A percentile compares a stretch with the other conserved stretches of the same genome.
phyloP scores from a whole-genome alignment of 2,888 invertebrate species.

The Eupithecia insigniata region DNA sequence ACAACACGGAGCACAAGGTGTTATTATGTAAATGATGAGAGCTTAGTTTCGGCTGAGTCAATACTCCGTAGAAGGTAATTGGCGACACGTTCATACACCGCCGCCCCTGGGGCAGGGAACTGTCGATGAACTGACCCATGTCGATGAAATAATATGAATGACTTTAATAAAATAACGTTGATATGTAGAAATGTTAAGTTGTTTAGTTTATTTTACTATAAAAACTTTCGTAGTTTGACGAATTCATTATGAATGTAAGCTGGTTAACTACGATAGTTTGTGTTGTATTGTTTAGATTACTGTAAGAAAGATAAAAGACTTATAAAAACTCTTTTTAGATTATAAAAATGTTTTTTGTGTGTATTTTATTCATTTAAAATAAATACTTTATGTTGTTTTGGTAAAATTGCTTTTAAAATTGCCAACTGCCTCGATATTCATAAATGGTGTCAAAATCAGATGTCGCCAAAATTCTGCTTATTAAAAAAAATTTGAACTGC shows the following conservation, averaged over 20 bases:
- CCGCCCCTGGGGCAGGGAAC: conserved; percentile 53
- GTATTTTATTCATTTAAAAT: neutral
- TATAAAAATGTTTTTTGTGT: neutral
- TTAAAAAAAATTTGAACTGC: too few species aligned
- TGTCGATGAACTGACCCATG: conserved; percentile 59
- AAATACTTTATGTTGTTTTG: neutral
- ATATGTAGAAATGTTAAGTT: neutral
- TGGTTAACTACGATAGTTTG: too few species aligned
- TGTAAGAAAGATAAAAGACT: neutral
- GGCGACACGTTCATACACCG: conserved; percentile 72
- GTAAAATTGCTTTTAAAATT: neutral
- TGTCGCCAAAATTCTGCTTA: too few species aligned
- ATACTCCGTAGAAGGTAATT: conserved; percentile 76
- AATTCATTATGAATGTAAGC: too few species aligned
- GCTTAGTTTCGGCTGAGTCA: conserved; percentile 81
- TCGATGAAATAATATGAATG: conserved; percentile 43
- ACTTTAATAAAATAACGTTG: conserved; percentile 9
- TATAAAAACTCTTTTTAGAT: too few species aligned
- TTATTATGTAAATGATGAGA: conserved; percentile 84
- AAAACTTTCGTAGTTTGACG: too few species aligned
- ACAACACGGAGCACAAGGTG: conserved; percentile 66
- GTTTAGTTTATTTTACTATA: too few species aligned
- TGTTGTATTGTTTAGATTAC: too few species aligned
- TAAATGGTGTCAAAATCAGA: too few species aligned
- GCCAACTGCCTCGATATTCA: too few species aligned